Conservation (phyloP, 2,888 invertebrate genomes). For the Isoperla grammatica region DNA sequence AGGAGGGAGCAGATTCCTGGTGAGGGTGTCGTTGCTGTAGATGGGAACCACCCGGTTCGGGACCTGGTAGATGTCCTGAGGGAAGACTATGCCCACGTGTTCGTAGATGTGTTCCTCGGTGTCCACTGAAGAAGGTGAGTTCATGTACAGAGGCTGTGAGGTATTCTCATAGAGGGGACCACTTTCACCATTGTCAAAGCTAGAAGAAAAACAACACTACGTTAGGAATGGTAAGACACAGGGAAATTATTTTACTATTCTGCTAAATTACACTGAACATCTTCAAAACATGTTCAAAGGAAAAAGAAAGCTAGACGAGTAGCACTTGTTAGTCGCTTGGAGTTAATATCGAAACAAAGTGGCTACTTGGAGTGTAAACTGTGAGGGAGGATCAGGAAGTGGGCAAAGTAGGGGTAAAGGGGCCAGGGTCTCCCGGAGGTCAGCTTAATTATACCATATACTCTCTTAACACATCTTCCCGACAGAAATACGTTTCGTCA, state of each 20-base stretch:
- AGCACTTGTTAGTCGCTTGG: too few species aligned
- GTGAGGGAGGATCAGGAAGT: too few species aligned
- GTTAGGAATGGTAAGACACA: not conserved
- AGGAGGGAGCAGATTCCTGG: slow-evolving; percentile 14
- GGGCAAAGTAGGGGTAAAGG: too few species aligned
- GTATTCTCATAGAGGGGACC: slow-evolving; percentile 20
- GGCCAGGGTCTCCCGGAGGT: too few species aligned
- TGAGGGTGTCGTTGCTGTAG: slow-evolving; percentile 2
- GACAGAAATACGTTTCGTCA: too few species aligned
- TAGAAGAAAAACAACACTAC: not conserved
- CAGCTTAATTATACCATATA: too few species aligned
- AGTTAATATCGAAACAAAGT: too few species aligned
- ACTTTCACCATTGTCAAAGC: slow-evolving; percentile 16
- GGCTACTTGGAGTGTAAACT: too few species aligned
- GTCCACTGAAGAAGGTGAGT: slow-evolving; percentile 2
- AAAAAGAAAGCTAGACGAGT: too few species aligned
- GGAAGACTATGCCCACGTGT: slow-evolving; percentile 26
- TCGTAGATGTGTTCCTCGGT: slow-evolving; percentile 29
- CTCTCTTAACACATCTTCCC: too few species aligned
- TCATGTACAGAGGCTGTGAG: slow-evolving; percentile 14
- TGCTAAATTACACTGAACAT: too few species aligned
- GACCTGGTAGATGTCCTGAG: slow-evolving; percentile 31
- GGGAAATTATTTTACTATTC: not conserved
- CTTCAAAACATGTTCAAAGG: too few species aligned
- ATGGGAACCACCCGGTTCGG: slow-evolving; percentile 26